These are phyloP conservation scores for Bubo scandiacus DNA, from an alignment of 2,113 vertebrate genomes.

Conservation along the genomic window DNA sequence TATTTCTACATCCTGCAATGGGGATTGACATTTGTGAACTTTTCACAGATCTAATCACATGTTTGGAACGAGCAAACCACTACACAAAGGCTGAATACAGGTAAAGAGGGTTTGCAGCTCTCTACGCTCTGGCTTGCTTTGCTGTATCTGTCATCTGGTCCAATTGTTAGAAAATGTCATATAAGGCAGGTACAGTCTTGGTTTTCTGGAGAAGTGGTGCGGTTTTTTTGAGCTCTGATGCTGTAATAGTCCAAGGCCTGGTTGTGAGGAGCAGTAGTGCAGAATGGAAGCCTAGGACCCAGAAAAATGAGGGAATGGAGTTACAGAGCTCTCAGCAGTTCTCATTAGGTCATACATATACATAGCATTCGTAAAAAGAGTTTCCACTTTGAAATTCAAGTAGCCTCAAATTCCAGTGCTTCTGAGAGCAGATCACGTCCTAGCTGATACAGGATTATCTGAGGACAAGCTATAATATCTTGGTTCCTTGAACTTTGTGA, in stretches of 20 bases:
- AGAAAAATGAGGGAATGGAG: neutral
- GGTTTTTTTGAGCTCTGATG: neutral
- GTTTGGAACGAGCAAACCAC: slow-evolving; percentile 81
- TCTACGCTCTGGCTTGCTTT: neutral
- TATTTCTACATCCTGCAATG: neutral
- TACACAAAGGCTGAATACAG: slow-evolving; percentile 78
- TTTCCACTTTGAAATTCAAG: slow-evolving; percentile 36
- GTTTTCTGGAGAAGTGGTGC: neutral
- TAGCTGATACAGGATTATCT: slow-evolving; percentile 35
- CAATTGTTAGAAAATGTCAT: neutral
- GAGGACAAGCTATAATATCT: slow-evolving; percentile 44
- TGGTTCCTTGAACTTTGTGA: slow-evolving; percentile 25
- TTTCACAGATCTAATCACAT: slow-evolving; percentile 84
- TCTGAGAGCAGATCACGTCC: neutral
- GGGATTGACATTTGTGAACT: slow-evolving; percentile 40
- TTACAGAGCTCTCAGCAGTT: neutral
- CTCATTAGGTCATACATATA: neutral
- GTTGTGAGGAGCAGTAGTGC: neutral
- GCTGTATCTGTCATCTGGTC: neutral
- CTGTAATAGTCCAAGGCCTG: neutral
- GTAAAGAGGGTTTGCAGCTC: slow-evolving; percentile 65
- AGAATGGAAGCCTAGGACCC: neutral
- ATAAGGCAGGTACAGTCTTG: neutral
- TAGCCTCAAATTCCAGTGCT: neutral
- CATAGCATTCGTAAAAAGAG: neutral